A percentile compares a stretch with the other conserved stretches of the same genome.
Conservation (phyloP, 2,113 vertebrate genomes). For the Apaloderma vittatum region DNA sequence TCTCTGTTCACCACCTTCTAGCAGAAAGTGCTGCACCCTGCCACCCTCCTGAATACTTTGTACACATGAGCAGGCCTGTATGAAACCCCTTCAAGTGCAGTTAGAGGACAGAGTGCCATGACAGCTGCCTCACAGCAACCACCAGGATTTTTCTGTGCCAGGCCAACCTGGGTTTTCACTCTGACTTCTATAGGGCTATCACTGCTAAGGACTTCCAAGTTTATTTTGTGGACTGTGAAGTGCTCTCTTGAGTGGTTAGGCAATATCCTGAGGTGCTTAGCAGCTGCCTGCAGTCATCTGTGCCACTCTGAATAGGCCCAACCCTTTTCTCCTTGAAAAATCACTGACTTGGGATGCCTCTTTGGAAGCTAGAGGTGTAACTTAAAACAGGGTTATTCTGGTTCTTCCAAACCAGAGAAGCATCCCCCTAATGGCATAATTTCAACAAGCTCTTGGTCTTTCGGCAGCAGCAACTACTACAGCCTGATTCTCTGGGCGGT, state of each 20-base stretch:
- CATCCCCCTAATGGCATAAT: neutral
- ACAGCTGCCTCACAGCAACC: neutral
- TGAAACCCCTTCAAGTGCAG: neutral
- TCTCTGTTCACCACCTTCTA: neutral
- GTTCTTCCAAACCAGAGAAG: neutral
- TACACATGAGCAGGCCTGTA: neutral
- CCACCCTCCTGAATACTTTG: neutral
- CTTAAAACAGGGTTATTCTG: neutral
- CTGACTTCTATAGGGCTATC: neutral
- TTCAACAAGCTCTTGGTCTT: neutral
- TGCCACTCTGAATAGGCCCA: neutral
- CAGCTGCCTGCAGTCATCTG: conserved; percentile 5
- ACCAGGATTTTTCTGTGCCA: neutral
- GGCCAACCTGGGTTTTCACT: neutral
- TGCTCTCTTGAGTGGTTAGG: neutral
- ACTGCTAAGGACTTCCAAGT: neutral
- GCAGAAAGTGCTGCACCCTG: neutral
- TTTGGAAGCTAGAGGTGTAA: neutral
- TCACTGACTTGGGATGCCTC: neutral
- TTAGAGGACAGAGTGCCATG: neutral
- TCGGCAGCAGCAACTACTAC: neutral
- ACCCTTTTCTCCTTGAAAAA: neutral
- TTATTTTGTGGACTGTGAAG: neutral
- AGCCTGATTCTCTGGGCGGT: neutral
- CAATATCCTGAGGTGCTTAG: neutral